Evolutionary conservation across 2,113 vertebrate genomes (phyloP).

Genomic region (Centrocercus urophasianus): DNA sequence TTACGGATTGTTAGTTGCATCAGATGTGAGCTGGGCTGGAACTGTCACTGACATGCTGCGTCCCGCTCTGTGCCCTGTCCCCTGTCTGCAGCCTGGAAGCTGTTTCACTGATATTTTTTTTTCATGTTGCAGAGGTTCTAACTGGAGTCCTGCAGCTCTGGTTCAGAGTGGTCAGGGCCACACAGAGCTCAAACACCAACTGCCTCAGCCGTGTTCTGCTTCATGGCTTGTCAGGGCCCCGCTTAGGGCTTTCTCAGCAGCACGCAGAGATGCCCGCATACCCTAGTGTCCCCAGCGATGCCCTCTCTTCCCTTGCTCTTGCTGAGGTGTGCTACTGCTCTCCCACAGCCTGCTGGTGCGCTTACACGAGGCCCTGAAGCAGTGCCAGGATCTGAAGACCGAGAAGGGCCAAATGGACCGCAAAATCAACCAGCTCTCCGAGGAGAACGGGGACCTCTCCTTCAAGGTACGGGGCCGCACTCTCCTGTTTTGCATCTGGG

Average conservation of each 20-base stretch:
- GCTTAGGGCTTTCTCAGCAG: neutral
- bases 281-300: neutral
- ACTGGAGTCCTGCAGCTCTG: neutral
- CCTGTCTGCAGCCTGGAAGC: neutral
- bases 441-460: slow-evolving; percentile 89
- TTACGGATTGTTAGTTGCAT: neutral
- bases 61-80: neutral
- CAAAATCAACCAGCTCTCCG: slow-evolving; percentile 85
- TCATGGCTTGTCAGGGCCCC: rapidly evolving
- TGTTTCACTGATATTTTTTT: neutral
- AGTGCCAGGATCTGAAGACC: slow-evolving; percentile 87
- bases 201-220: neutral
- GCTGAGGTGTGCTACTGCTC: neutral
- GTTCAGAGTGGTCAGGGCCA: neutral
- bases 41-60: rapidly evolving
- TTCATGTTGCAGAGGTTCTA: neutral
- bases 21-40: neutral
- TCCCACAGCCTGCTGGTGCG: slow-evolving; percentile 81
- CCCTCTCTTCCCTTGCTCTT: neutral
- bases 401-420: slow-evolving; percentile 87
- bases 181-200: neutral
- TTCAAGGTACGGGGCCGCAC: slow-evolving; percentile 79
- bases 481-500: neutral
- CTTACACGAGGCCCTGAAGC: slow-evolving; percentile 83
- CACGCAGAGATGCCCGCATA: rapidly evolving